Evolutionary conservation across 2,888 invertebrate genomes (phyloP).

Genomic region (Microchrysa polita): DNA sequence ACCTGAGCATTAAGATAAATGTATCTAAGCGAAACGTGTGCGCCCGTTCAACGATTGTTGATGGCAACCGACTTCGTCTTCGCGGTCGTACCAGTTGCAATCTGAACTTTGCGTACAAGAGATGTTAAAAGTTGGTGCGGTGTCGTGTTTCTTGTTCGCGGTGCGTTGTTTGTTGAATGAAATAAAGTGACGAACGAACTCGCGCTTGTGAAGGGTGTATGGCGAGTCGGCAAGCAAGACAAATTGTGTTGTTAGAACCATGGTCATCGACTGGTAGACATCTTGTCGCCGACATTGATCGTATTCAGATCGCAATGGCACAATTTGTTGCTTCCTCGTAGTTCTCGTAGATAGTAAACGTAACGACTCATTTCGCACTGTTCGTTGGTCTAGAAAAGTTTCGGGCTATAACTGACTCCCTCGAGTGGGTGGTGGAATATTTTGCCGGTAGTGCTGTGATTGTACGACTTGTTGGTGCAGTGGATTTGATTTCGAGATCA

Average conservation of each 20-base stretch:
- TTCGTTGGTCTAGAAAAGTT: too few relatives aligned
- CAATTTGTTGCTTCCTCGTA: background rate
- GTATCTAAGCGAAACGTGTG: background rate
- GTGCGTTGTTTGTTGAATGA: slow-evolving; percentile 17
- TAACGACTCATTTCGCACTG: too few relatives aligned
- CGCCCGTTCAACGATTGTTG: slow-evolving; percentile 9
- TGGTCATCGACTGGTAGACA: slow-evolving; percentile 41
- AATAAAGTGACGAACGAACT: too few relatives aligned
- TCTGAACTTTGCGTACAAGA: slow-evolving; percentile 26
- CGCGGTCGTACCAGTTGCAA: slow-evolving; percentile 33
- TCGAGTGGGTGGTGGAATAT: too few relatives aligned
- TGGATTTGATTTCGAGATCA: too few relatives aligned
- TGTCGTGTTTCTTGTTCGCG: background rate
- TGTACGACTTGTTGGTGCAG: too few relatives aligned
- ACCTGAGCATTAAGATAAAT: slow-evolving; percentile 3
- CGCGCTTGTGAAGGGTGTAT: slow-evolving; percentile 3
- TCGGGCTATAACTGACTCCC: too few relatives aligned
- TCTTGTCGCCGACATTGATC: slow-evolving; percentile 9
- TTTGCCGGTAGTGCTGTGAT: too few relatives aligned
- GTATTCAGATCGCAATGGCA: background rate
- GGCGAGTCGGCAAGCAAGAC: too few relatives aligned
- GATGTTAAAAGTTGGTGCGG: background rate
- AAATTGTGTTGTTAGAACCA: background rate
- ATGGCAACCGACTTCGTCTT: too few relatives aligned
- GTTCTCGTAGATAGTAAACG: too few relatives aligned